Percentiles rank a stretch among this genome's conserved stretches.
Evolutionary conservation across 2,888 invertebrate genomes (phyloP).

Genomic region (Archips crataeganus): DNA sequence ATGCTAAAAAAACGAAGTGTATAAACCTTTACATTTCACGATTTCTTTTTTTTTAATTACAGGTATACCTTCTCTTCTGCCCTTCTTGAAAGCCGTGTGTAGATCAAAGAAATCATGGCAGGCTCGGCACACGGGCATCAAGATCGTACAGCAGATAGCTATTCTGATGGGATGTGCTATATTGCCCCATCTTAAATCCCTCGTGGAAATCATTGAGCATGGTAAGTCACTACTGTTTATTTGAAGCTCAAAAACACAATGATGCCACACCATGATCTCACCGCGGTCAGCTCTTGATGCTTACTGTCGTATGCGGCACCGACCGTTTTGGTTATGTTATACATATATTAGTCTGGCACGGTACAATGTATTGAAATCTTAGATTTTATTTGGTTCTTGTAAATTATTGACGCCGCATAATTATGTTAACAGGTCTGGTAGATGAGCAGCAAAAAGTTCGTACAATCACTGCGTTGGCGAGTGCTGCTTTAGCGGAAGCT

Average conservation of each 20-base stretch:
- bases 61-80: constrained; percentile 97
- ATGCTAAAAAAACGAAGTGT: too few species aligned
- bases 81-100: constrained; percentile 99
- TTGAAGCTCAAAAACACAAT: not conserved
- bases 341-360: not conserved
- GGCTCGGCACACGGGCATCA: constrained; percentile 98
- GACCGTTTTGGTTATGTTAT: too few species aligned
- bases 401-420: not conserved
- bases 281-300: not conserved
- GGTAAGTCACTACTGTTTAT: constrained; percentile 82
- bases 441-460: constrained; percentile 99
- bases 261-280: not conserved
- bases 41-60: constrained; percentile 4
- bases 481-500: constrained; percentile 99
- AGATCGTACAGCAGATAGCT: constrained; percentile 99
- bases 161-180: constrained; percentile 99
- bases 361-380: not conserved
- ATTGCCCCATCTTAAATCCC: constrained; percentile 97
- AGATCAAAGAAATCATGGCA: constrained; percentile 99
- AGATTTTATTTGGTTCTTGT: not conserved
- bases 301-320: not conserved
- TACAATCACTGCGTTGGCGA: constrained; percentile 99
- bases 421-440: constrained; percentile 89
- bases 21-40: not conserved
- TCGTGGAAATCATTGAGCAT: constrained; percentile 99